Percentiles rank a stretch among this genome's conserved stretches.
Evolutionary conservation across 1,140 invertebrate species (phyloP).

Genomic region (Leptestheria dahalacensis): DNA sequence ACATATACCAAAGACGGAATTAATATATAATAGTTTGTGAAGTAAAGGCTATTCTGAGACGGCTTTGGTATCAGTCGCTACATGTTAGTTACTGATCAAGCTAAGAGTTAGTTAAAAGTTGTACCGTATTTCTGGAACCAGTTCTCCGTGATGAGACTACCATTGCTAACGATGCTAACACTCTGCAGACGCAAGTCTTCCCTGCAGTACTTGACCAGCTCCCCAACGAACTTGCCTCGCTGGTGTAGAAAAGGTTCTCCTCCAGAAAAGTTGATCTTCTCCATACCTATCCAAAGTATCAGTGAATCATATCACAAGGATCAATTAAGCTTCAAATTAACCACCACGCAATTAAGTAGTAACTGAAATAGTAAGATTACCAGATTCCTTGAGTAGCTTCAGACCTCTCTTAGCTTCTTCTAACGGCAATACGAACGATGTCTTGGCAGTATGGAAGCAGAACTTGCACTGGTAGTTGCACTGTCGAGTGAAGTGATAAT

Average conservation of each 20-base stretch:
- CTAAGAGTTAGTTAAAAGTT: no score
- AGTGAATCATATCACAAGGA: neutral
- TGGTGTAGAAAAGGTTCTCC: conserved; percentile 31
- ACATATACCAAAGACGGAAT: no score
- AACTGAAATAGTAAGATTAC: conserved; percentile 19
- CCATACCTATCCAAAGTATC: conserved; percentile 26
- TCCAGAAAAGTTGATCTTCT: conserved; percentile 33
- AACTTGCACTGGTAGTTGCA: conserved; percentile 33
- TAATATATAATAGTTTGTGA: no score
- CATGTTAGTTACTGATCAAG: no score
- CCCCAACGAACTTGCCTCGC: conserved; percentile 25
- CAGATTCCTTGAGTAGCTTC: conserved; percentile 24
- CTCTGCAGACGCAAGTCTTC: conserved; percentile 25
- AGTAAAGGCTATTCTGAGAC: no score
- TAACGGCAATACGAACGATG: conserved; percentile 27
- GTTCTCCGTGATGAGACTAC: conserved; percentile 27
- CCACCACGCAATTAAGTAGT: neutral
- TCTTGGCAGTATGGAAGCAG: conserved; percentile 33
- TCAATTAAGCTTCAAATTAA: neutral
- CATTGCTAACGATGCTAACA: conserved; percentile 33
- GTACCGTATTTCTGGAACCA: conserved; percentile 29
- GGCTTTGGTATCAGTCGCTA: no score
- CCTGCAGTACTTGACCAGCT: conserved; percentile 30
- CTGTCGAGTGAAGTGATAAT: conserved; percentile 31
- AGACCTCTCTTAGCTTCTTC: conserved; percentile 29